phyloP scores from a whole-genome alignment of 1,140 invertebrate genomes.

The Papilio helenus region DNA sequence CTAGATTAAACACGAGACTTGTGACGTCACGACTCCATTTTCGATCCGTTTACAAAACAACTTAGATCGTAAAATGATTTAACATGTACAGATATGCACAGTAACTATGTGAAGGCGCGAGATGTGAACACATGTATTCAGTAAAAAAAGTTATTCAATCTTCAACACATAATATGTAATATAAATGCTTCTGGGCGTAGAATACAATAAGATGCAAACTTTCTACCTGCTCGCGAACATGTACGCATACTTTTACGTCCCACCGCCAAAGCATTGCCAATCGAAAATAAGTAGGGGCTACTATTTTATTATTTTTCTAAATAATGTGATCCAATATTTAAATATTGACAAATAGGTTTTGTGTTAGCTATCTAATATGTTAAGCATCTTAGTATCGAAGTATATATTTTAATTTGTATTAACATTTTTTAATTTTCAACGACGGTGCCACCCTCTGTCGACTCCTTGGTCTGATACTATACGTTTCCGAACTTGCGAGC shows the following conservation, averaged over 20 bases:
- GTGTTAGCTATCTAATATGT: too few species aligned
- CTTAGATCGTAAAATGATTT: neutral
- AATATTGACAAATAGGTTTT: too few species aligned
- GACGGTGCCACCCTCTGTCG: too few species aligned
- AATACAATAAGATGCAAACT: neutral
- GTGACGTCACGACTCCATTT: neutral
- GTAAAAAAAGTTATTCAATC: too few species aligned
- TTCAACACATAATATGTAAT: too few species aligned
- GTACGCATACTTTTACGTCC: neutral
- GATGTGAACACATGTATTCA: neutral
- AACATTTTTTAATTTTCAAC: too few species aligned
- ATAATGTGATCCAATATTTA: too few species aligned
- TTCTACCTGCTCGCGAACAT: neutral
- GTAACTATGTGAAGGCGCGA: too few species aligned
- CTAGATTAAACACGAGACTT: neutral
- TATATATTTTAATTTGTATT: too few species aligned
- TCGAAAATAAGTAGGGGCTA: too few species aligned
- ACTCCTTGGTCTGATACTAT: neutral
- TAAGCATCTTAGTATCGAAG: too few species aligned
- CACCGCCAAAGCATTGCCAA: neutral
- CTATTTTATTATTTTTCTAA: too few species aligned
- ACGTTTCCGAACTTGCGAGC: neutral
- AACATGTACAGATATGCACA: neutral
- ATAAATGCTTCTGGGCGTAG: neutral
- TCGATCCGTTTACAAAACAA: neutral